Percentiles rank a stretch among this genome's conserved stretches.
Evolutionary conservation across 2,797 vertebrate species (phyloP).

Genomic region (Amblyraja radiata): DNA sequence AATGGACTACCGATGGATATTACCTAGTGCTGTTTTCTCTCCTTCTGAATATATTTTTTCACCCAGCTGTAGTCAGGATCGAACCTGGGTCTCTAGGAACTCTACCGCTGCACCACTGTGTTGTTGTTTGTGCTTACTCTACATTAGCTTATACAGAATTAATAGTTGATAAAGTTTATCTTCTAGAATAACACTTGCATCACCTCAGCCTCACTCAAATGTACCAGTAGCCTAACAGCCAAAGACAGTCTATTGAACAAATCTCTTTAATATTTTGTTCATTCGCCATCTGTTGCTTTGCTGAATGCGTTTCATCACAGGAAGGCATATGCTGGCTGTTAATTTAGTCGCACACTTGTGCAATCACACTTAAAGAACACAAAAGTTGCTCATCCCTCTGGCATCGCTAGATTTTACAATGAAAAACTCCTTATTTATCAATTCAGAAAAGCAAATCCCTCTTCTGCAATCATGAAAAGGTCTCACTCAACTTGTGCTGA

Average conservation of each 20-base stretch:
- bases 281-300: neutral
- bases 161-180: slow-evolving; percentile 38
- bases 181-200: slow-evolving; percentile 14
- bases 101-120: neutral
- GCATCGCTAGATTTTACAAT: neutral
- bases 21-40: neutral
- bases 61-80: neutral
- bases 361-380: neutral
- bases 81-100: no score
- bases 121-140: neutral
- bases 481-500: neutral
- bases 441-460: neutral
- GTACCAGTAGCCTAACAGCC: no score
- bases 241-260: neutral
- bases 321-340: neutral
- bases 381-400: neutral
- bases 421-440: neutral
- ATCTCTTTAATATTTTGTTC: neutral
- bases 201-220: no score
- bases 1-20: no score
- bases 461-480: neutral
- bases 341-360: neutral
- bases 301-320: neutral
- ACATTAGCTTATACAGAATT: slow-evolving; percentile 25
- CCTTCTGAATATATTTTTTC: neutral